Base-by-base conservation (phyloP, 2,797 vertebrate species). In the Chelidonichthys spinosus region DNA sequence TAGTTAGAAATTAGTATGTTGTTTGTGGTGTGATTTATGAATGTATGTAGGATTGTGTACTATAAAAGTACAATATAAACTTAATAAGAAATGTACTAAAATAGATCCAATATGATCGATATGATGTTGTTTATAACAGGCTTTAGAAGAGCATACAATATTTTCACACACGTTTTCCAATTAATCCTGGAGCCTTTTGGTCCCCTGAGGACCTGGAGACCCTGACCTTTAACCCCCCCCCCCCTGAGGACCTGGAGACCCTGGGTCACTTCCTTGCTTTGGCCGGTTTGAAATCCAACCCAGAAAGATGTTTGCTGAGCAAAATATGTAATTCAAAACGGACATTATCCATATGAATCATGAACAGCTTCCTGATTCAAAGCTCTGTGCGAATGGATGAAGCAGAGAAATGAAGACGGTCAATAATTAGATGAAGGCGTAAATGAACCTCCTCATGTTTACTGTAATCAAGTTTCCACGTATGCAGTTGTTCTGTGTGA, bases 361-460 rank as follows among this genome's bases (percentile, higher is more conserved):
- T 53, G 3, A 3, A 11, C 53, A 74, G 44, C 58, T 63, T 39
- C 40, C 62, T 7, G 5, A 32, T 37, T 1, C 56, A 14, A 79
- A 67, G 32, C 42, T 11, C 10, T 44, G 37, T 54, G 14, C 17
- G 50, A 59, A 25, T 25, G 1, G 33, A 79, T 60, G 50, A 18
- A 18, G 5, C 42, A 43, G 8, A 50, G 25, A 25, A 25, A 25
- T 60, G 60, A 53, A 55, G 35, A 65, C 4, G 4, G 18, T 33
- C 40, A 46, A 8, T 75, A 46, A 81, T 74, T 56, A 76, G 14
- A 35, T 1, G 5, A 54, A 76, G 49, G 56, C 61, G 65, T 49
- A 69, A 72, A 70, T 77, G 1, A 58, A 72, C 70, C 60, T 42
- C 25, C 18, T 18, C 39, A 13, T 46, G 25, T 25, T 25, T 25